phyloP scores from a whole-genome alignment of 2,113 vertebrate genomes.

The Micronisus gabar region DNA sequence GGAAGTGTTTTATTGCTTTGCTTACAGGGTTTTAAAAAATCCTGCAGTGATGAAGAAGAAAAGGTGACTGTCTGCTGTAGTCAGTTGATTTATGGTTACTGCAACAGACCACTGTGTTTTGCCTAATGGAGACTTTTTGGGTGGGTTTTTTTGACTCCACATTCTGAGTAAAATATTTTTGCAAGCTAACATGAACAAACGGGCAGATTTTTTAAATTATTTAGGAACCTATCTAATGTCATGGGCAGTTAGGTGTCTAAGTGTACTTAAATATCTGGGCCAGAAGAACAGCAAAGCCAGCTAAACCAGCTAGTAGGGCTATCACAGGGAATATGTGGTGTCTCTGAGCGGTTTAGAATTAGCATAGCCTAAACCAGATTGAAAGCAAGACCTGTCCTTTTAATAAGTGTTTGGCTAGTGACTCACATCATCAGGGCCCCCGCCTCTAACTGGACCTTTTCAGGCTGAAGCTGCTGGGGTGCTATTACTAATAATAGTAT shows the following conservation, averaged over 20 bases:
- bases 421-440: slow-evolving; percentile 27
- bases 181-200: neutral
- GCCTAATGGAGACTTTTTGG: neutral
- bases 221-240: neutral
- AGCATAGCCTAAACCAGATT: slow-evolving; percentile 13
- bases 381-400: slow-evolving; percentile 34
- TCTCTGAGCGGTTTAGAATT: slow-evolving; percentile 25
- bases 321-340: slow-evolving; percentile 31
- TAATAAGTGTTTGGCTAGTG: slow-evolving; percentile 52
- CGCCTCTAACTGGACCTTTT: slow-evolving; percentile 42
- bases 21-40: neutral
- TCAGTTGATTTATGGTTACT: neutral
- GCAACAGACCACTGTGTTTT: neutral
- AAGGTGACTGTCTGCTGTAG: neutral
- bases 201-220: neutral
- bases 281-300: slow-evolving; percentile 44
- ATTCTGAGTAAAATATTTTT: neutral
- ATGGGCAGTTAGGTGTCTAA: neutral
- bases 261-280: neutral
- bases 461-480: neutral
- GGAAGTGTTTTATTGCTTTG: neutral
- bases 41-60: neutral
- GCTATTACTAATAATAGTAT: slow-evolving; percentile 58
- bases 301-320: slow-evolving; percentile 34
- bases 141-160: neutral